Base-by-base conservation (phyloP, 2,888 invertebrate species). In the Hecatera dysodea region DNA sequence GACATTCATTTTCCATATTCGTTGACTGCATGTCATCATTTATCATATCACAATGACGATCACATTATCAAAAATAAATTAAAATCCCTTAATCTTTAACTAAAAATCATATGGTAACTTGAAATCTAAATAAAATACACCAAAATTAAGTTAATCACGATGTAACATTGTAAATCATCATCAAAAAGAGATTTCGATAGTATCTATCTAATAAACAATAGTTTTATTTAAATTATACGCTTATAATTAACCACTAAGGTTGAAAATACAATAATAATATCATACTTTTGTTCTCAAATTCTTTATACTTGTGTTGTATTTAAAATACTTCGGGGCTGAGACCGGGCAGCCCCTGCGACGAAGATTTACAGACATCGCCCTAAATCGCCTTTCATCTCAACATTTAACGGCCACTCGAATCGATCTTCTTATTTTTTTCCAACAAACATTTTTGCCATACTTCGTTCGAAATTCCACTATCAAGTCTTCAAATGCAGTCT, bases 131-230 rank as follows among this genome's bases (percentile, higher is more conserved):
- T 50, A 27, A 60, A 33, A 42, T 57, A 69, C 12, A 46, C 44
- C 36, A 64, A 64, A 82, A 78, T 48, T 39, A 66, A 61, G 53
- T 70, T 67, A 72, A 69, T 46, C 64, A 65, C 71, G 63, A 67
- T 66, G 27, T 72, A 67, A 83, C 78, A 79, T 82, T 81, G 74
- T 82, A 78, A 81, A 73, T 71, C 53, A 78, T 78, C 65, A 67
- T 78, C 67, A 70, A 80, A 81, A 80, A 77, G 66, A 78, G 65
- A 63, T 68, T 69, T 82, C 42, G 64, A 82, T 82, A 82, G 73
- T 79, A 61, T 72, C 72, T 75, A 72, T 72, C 81, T 73, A 78
- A 59, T 67, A 80, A 81, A 67, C 55, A 72, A 72, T 65, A 69
- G 52, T 68, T 80, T 67, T 64, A 53, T 65, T 83, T 57, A 78